Evolutionary conservation across 2,113 vertebrate genomes (phyloP).

Genomic region (Melozone crissalis): DNA sequence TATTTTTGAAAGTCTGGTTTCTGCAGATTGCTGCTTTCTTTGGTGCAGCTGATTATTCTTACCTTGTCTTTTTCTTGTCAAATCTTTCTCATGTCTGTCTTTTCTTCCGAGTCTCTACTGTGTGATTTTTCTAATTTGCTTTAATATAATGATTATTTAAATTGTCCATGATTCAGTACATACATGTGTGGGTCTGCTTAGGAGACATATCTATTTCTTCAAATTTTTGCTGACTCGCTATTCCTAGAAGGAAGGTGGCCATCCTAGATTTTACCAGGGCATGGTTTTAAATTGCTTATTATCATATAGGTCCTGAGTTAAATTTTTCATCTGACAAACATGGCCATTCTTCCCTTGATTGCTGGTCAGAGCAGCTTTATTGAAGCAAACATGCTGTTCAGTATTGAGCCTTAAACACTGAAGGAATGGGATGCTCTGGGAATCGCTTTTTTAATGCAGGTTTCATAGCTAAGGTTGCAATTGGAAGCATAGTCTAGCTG

Average conservation of each 20-base stretch:
- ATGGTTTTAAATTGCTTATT: neutral
- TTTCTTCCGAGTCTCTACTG: neutral
- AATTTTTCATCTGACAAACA: neutral
- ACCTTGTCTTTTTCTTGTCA: neutral
- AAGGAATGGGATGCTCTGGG: neutral
- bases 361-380: neutral
- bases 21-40: neutral
- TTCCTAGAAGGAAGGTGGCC: neutral
- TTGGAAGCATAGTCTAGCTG: neutral
- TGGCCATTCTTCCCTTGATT: neutral
- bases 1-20: neutral
- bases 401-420: neutral
- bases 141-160: neutral
- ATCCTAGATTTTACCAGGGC: neutral
- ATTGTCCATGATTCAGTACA: neutral
- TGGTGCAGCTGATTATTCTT: neutral
- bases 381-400: neutral
- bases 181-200: neutral
- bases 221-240: neutral
- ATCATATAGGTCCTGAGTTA: neutral
- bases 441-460: neutral
- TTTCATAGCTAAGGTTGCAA: neutral
- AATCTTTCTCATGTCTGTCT: neutral
- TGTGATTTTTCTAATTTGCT: neutral
- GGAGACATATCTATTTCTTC: neutral